phyloP scores from a whole-genome alignment of 2,888 invertebrate species.

The Cistogaster globosa region DNA sequence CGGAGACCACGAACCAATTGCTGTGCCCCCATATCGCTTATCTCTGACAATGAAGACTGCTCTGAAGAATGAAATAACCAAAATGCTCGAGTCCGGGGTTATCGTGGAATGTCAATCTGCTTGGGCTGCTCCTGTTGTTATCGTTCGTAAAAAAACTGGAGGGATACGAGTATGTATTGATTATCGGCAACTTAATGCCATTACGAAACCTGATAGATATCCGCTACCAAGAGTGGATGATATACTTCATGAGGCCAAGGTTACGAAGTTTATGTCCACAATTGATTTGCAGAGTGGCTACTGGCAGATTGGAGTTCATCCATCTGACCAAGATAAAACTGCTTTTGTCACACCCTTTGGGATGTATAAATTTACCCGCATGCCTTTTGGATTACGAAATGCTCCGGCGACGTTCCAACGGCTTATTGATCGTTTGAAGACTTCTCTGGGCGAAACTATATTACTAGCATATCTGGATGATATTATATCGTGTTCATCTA shows the following conservation, averaged over 20 bases:
- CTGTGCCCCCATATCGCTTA: constrained; percentile 62
- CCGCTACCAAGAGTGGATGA: constrained; percentile 9
- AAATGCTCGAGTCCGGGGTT: constrained; percentile 74
- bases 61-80: constrained; percentile 76
- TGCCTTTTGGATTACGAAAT: not conserved
- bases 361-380: not conserved
- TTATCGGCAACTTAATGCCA: constrained; percentile 41
- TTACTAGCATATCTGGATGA: not conserved
- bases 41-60: constrained; percentile 71
- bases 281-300: constrained; percentile 14
- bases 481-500: not conserved
- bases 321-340: not conserved
- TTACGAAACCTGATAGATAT: constrained; percentile 46
- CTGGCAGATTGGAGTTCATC: constrained; percentile 47
- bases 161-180: constrained; percentile 27
- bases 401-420: not conserved
- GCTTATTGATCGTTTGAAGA: not conserved
- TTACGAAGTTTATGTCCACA: constrained; percentile 14
- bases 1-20: constrained; percentile 35
- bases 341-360: not conserved
- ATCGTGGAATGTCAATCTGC: constrained; percentile 80
- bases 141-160: constrained; percentile 79
- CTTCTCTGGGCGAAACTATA: not conserved
- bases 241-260: constrained; percentile 5
- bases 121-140: constrained; percentile 78